A percentile compares a stretch with the other conserved stretches of the same genome.
These are phyloP conservation scores for Sinella curviseta DNA, from an alignment of 1,140 invertebrate species.

Conservation along the genomic window DNA sequence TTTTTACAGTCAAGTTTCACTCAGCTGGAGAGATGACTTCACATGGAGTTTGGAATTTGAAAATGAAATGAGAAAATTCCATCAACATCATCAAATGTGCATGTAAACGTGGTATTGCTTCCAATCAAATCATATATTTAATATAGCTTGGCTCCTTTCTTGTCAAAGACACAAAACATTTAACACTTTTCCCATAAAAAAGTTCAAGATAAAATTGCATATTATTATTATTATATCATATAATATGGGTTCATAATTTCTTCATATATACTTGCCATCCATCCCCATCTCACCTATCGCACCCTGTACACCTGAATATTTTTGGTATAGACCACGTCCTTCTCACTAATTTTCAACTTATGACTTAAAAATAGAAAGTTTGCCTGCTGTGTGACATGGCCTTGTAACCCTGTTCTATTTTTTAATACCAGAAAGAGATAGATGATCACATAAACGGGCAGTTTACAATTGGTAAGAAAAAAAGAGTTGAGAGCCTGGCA, in stretches of 20 bases:
- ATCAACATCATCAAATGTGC: not conserved
- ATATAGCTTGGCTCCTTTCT: not conserved
- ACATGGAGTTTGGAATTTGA: conserved; percentile 49
- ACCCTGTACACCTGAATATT: not conserved
- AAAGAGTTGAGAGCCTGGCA: not conserved
- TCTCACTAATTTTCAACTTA: not conserved
- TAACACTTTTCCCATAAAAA: conserved; percentile 26
- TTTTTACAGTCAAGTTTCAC: conserved; percentile 11
- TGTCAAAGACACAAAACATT: conserved; percentile 17
- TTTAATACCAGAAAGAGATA: not conserved
- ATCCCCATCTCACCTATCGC: no score
- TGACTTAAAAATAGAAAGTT: conserved; percentile 7
- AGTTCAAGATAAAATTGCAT: conserved; percentile 1
- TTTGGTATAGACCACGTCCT: not conserved
- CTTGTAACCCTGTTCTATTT: conserved; percentile 6
- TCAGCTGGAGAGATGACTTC: conserved; percentile 29
- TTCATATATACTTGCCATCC: no score
- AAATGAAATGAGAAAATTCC: conserved; percentile 49
- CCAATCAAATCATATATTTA: conserved; percentile 16
- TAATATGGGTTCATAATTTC: no score
- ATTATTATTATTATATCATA: no score
- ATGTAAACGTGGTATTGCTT: not conserved
- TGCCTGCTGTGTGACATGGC: not conserved
- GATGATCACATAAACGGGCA: not conserved
- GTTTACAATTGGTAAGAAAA: no score